Evolutionary conservation across 2,888 invertebrate species (phyloP), one percentile per base, ranked within the genome.

Genomic region (Polia nebulosa): DNA sequence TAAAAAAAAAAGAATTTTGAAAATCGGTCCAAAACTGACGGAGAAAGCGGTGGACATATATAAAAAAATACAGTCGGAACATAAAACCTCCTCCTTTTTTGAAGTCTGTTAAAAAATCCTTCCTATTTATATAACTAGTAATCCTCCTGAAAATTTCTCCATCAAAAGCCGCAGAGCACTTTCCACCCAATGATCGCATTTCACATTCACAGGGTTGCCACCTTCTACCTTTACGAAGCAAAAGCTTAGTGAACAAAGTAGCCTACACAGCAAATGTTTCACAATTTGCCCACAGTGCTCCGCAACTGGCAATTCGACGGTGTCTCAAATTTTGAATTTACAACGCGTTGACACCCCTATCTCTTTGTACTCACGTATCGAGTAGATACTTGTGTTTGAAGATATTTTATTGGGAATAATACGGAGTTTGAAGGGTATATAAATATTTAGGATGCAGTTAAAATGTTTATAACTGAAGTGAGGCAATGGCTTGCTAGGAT

Each of bases 181-280:
- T 22, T 15, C 13, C n/a, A 20, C 7, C 25, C 25, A 34, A 41
- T 25, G 29, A 47, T 69, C 57, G 15, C 13, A 52, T 56, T 45
- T 32, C 11, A 20, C 6, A 20, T 41, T 20, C 49, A 22, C 32
- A 51, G 53, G 47, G 53, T 44, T 51, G 20, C 22, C 65, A 59
- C 51, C 22, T 32, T 56, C 25, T 17, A 55, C 32, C n/a, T 56
- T 66, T 32, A 55, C 58, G 20, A 55, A 60, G 73, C 76, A 64
- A 80, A 59, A 53, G 57, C 47, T 52, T 34, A 61, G 60, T 45
- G 25, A 34, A 49, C 57, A 27, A 15, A 20, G 58, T 49, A 36
- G 69, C 36, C 45, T 22, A 79, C 58, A 41, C 58, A 58, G 69
- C 78, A 55, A 81, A 65, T 78, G 61, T 72, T 80, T 73, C 83